phyloP scores from a whole-genome alignment of 2,113 vertebrate species.

The Synodontis membranacea region DNA sequence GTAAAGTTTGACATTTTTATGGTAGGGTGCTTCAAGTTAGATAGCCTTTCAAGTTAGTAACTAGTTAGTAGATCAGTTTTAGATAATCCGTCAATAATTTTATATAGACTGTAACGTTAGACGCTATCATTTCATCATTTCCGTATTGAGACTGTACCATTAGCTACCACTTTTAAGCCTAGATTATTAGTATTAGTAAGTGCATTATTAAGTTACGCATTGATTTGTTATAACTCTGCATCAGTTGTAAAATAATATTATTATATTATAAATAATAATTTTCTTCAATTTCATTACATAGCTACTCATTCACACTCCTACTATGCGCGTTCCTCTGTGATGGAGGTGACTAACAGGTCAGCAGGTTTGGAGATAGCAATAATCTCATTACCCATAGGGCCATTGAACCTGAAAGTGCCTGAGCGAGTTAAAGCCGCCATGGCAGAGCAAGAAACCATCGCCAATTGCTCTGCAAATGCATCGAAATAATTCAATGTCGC shows the following conservation, averaged over 20 bases:
- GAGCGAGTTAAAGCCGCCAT: constrained; percentile 35
- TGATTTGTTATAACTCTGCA: not conserved
- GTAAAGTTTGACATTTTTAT: too few species aligned
- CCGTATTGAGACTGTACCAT: too few species aligned
- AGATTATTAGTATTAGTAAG: not conserved
- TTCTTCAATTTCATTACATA: not conserved
- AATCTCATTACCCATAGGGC: constrained; percentile 53
- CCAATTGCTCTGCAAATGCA: constrained; percentile 6
- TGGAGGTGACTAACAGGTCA: constrained; percentile 42
- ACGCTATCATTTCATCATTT: too few species aligned
- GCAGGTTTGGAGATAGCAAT: constrained; percentile 39
- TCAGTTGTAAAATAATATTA: not conserved
- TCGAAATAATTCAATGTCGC: constrained; percentile 36
- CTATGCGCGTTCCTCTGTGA: not conserved
- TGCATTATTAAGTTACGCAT: too few species aligned
- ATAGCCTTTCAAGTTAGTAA: too few species aligned
- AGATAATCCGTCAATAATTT: too few species aligned
- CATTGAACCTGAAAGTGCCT: constrained; percentile 50
- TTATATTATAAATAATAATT: too few species aligned
- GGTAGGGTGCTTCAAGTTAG: too few species aligned
- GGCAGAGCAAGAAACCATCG: constrained; percentile 4
- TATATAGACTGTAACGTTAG: too few species aligned
- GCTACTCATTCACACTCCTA: not conserved
- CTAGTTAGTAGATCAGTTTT: too few species aligned
- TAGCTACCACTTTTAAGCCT: not conserved